Evolutionary conservation across 2,888 invertebrate species (phyloP).

Genomic region (Prosapia bicincta): DNA sequence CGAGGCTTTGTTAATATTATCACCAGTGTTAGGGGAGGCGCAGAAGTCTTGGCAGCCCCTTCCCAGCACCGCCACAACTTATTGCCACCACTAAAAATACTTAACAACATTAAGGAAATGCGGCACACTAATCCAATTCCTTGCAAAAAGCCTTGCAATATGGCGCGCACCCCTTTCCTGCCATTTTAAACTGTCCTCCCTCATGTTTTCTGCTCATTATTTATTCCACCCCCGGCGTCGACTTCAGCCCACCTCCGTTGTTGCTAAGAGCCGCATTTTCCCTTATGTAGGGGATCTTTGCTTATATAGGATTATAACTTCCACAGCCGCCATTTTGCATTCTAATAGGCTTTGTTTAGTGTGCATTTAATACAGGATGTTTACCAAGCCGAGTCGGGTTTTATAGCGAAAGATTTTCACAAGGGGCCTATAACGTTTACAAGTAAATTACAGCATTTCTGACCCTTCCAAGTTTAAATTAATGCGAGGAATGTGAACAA

Average conservation of each 20-base stretch:
- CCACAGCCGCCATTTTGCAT: constrained; percentile 27
- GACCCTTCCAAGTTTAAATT: constrained; percentile 6
- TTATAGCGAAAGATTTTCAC: constrained; percentile 23
- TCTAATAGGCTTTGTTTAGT: constrained; percentile 28
- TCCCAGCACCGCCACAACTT: background rate
- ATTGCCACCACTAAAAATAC: background rate
- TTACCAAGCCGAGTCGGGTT: constrained; percentile 21
- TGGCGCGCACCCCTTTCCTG: constrained; percentile 7
- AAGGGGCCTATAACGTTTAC: constrained; percentile 8
- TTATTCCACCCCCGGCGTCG: constrained; percentile 26
- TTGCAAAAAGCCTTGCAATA: background rate
- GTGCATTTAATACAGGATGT: constrained; percentile 28
- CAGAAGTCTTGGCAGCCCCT: background rate
- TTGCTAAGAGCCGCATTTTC: constrained; percentile 13
- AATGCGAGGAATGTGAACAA: constrained; percentile 12
- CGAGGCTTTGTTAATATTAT: too few species aligned
- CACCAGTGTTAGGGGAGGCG: too few species aligned
- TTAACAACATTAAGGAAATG: background rate
- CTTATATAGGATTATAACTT: constrained; percentile 27
- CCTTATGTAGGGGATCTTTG: constrained; percentile 22
- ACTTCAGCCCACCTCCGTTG: constrained; percentile 14
- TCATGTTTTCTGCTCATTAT: constrained; percentile 17
- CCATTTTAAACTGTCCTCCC: constrained; percentile 6
- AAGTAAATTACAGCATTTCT: constrained; percentile 27
- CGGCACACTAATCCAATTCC: background rate